Conservation (phyloP, 2,113 vertebrate species). For the Alosa alosa region DNA sequence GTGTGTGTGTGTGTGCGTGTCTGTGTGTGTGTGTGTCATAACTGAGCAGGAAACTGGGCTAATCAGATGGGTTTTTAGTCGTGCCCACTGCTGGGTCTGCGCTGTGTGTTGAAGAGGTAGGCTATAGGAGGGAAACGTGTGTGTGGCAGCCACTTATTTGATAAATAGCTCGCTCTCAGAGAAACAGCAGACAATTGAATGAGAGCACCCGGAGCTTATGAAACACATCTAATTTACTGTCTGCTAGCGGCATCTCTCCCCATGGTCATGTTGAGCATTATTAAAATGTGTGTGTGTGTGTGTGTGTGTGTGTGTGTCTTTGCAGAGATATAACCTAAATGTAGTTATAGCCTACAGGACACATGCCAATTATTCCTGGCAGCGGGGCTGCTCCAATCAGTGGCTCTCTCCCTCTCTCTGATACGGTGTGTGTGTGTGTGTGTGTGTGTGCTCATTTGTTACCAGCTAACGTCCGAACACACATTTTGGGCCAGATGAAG, state of each 20-base stretch:
- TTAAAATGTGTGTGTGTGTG: constrained; percentile 40
- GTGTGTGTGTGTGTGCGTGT: not conserved
- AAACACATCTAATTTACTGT: constrained; percentile 41
- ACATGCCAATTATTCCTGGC: constrained; percentile 30
- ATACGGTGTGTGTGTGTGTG: too few relatives aligned
- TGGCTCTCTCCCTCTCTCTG: not conserved
- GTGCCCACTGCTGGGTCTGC: not conserved
- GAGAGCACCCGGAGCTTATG: constrained; percentile 35
- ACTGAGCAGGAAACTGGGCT: not conserved
- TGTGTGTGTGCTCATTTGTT: not conserved
- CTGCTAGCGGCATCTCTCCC: not conserved
- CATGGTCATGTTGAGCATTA: constrained; percentile 46
- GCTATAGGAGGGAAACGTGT: constrained; percentile 7
- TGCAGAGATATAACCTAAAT: constrained; percentile 27
- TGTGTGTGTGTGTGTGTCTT: not conserved
- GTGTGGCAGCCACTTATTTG: constrained; percentile 32
- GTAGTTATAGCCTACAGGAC: constrained; percentile 25
- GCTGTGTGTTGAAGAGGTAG: not conserved
- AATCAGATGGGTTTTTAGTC: not conserved
- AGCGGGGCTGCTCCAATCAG: not conserved
- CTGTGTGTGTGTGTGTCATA: not conserved
- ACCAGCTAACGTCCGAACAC: constrained; percentile 25
- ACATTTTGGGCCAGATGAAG: constrained; percentile 21
- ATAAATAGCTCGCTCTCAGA: constrained; percentile 41
- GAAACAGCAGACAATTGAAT: constrained; percentile 51